Percentiles rank a stretch among this genome's conserved stretches.
phyloP scores from a whole-genome alignment of 2,888 invertebrate genomes.

The Pristionchus japonicus region DNA sequence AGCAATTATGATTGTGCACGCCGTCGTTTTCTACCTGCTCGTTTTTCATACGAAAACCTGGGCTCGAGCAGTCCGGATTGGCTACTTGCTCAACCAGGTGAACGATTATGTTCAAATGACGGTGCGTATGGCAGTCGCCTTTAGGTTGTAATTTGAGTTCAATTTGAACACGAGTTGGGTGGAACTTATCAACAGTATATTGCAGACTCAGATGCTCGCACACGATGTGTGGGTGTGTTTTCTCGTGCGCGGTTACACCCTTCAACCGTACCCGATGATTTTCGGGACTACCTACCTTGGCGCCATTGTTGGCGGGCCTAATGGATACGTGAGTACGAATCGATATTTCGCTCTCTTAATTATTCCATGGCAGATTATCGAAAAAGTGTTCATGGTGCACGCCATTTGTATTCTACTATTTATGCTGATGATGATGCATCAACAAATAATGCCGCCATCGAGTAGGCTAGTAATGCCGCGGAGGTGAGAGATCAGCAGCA shows the following conservation, averaged over 20 bases:
- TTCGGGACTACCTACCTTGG: neutral
- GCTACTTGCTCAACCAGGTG: neutral
- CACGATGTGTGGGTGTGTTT: neutral
- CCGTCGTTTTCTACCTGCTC: neutral
- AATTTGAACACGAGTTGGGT: neutral
- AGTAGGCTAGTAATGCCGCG: neutral
- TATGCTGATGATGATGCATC: neutral
- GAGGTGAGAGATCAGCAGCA: neutral
- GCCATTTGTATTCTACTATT: neutral
- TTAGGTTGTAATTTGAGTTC: neutral
- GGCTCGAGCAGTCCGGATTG: neutral
- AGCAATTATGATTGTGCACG: neutral
- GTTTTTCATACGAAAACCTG: neutral
- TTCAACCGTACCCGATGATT: neutral
- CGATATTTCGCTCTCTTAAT: no score
- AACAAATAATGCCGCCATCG: neutral
- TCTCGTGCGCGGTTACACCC: neutral
- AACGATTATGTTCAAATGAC: neutral
- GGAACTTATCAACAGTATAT: neutral
- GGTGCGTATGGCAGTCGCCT: neutral
- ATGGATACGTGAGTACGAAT: neutral
- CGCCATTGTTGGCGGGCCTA: neutral
- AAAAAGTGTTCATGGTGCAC: neutral
- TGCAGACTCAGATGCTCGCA: neutral
- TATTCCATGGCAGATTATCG: neutral